These are phyloP conservation scores for Eristalis intricaria DNA, from an alignment of 2,888 invertebrate species.

Conservation along the genomic window DNA sequence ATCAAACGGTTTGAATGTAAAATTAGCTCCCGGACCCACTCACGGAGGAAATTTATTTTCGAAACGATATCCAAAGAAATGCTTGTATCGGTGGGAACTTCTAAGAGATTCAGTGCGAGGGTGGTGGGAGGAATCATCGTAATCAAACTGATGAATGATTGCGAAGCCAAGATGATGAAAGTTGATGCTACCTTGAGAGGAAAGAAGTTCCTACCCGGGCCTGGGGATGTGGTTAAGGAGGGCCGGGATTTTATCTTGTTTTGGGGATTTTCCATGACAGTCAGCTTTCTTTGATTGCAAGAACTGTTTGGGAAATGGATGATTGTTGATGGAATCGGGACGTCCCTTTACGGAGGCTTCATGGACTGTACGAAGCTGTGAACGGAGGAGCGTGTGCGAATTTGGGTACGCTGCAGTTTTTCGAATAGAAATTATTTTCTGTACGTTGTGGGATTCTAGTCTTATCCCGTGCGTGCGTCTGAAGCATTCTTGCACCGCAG, in stretches of 20 bases:
- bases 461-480: too few relatives aligned
- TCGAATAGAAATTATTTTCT: too few relatives aligned
- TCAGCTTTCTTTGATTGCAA: background rate
- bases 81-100: background rate
- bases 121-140: background rate
- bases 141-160: background rate
- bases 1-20: background rate
- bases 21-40: background rate
- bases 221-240: background rate
- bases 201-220: background rate
- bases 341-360: background rate
- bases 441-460: background rate
- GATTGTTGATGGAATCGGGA: background rate
- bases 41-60: background rate
- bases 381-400: background rate
- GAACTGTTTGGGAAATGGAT: background rate
- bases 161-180: background rate
- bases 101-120: background rate
- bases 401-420: background rate
- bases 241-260: background rate
- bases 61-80: background rate
- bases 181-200: background rate
- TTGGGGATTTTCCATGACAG: background rate
- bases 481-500: too few relatives aligned
- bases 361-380: too few relatives aligned